Conservation (phyloP, 2,113 vertebrate genomes). For the Osmerus eperlanus region DNA sequence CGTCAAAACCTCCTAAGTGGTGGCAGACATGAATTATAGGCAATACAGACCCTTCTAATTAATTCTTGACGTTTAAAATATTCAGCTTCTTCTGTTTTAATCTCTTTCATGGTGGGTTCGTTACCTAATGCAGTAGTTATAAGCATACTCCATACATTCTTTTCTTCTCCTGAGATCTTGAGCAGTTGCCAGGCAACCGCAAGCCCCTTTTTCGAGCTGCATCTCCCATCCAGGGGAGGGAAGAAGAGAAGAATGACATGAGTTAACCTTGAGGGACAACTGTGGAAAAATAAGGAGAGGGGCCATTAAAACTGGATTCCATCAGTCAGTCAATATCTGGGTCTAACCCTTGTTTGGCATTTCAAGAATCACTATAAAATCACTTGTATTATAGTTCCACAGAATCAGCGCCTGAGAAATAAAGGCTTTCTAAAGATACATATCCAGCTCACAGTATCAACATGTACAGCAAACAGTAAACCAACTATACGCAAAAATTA, state of each 20-base stretch:
- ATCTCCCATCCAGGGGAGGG: constrained; percentile 15
- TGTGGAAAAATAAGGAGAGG: constrained; percentile 17
- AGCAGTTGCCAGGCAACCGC: constrained; percentile 68
- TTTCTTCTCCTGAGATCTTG: constrained; percentile 12
- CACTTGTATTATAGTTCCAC: constrained; percentile 8
- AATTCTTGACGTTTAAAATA: constrained; percentile 47
- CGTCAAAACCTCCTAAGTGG: not conserved
- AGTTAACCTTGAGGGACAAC: constrained; percentile 46
- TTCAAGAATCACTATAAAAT: not conserved
- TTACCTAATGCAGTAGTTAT: constrained; percentile 16
- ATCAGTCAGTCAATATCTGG: constrained; percentile 12
- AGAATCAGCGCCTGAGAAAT: constrained; percentile 6
- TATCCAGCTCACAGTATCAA: not conserved
- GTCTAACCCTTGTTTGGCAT: not conserved
- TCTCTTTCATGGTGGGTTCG: constrained; percentile 32
- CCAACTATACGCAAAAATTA: no score
- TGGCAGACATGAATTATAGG: constrained; percentile 45
- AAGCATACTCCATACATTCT: constrained; percentile 25
- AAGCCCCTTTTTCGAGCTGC: constrained; percentile 32
- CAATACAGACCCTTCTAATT: constrained; percentile 51
- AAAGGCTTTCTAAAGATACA: not conserved
- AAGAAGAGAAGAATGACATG: constrained; percentile 29
- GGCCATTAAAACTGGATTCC: constrained; percentile 19
- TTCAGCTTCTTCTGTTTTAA: constrained; percentile 37
- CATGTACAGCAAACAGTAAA: no score